Evolutionary conservation across 2,797 vertebrate species (phyloP).

Genomic region (Hemitrygon akajei): DNA sequence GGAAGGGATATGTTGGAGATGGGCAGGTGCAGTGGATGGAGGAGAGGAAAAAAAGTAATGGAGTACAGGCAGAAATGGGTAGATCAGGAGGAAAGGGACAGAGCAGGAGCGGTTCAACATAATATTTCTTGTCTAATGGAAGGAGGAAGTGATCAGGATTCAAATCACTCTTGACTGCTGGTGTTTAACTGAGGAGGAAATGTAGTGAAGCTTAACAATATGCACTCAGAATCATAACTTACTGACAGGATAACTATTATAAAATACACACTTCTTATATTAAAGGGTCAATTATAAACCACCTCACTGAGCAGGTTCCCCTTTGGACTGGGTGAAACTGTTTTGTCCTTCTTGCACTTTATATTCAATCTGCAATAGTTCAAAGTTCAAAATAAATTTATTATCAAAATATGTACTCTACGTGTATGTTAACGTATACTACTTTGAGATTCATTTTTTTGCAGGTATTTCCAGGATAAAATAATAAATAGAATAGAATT

Average conservation of each 20-base stretch:
- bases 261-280: background rate
- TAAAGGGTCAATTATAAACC: background rate
- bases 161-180: background rate
- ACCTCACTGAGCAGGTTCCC: background rate
- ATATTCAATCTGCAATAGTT: background rate
- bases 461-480: too few species aligned
- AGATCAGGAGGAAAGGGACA: too few species aligned
- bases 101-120: too few species aligned
- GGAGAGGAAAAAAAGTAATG: too few species aligned
- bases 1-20: too few species aligned
- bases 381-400: too few species aligned
- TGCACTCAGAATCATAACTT: background rate
- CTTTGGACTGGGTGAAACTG: background rate
- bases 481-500: too few species aligned
- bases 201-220: background rate
- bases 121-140: background rate
- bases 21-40: too few species aligned
- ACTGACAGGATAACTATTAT: background rate
- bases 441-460: too few species aligned
- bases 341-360: background rate
- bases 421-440: too few species aligned
- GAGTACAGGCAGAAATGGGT: background rate
- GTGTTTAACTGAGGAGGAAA: background rate
- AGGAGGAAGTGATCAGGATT: background rate
- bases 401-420: too few species aligned